These are phyloP conservation scores for Trachurus trachurus DNA, from an alignment of 2,797 vertebrate species.

Conservation along the genomic window DNA sequence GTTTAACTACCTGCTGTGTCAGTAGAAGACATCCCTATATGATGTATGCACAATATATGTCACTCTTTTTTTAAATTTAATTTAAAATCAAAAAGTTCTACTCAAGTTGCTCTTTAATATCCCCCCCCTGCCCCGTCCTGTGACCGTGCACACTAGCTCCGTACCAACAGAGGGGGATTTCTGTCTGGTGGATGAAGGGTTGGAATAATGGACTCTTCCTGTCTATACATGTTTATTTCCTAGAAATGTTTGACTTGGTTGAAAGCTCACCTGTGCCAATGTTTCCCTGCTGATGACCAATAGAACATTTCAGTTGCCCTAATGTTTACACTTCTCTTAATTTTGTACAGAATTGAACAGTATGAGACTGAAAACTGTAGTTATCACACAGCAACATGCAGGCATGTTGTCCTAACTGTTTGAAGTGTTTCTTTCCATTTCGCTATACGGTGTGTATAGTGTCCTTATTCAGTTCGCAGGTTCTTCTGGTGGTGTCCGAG, in stretches of 20 bases:
- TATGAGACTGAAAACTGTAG: slow-evolving; percentile 72
- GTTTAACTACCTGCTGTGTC: slow-evolving; percentile 63
- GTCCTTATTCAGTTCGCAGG: slow-evolving; percentile 47
- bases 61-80: slow-evolving; percentile 55
- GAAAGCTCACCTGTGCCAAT: slow-evolving; percentile 86
- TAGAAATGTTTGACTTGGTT: slow-evolving; percentile 57
- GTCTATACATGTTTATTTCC: slow-evolving; percentile 21
- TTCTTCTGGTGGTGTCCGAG: slow-evolving; percentile 46
- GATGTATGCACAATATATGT: slow-evolving; percentile 36
- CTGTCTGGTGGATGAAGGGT: slow-evolving; percentile 35
- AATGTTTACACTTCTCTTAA: slow-evolving; percentile 72
- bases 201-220: slow-evolving; percentile 33
- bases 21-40: slow-evolving; percentile 26
- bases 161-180: slow-evolving; percentile 25
- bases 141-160: slow-evolving; percentile 55
- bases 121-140: slow-evolving; percentile 13
- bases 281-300: slow-evolving; percentile 75
- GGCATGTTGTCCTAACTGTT: slow-evolving; percentile 86
- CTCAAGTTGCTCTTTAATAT: slow-evolving; percentile 38
- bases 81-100: slow-evolving; percentile 42
- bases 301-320: slow-evolving; percentile 66
- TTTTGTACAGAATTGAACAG: slow-evolving; percentile 70
- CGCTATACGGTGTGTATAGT: slow-evolving; percentile 41
- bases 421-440: slow-evolving; percentile 35
- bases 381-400: slow-evolving; percentile 84